Evolutionary conservation across 1,140 invertebrate genomes (phyloP).

Genomic region (Pseudomyrmex dendroicus): DNA sequence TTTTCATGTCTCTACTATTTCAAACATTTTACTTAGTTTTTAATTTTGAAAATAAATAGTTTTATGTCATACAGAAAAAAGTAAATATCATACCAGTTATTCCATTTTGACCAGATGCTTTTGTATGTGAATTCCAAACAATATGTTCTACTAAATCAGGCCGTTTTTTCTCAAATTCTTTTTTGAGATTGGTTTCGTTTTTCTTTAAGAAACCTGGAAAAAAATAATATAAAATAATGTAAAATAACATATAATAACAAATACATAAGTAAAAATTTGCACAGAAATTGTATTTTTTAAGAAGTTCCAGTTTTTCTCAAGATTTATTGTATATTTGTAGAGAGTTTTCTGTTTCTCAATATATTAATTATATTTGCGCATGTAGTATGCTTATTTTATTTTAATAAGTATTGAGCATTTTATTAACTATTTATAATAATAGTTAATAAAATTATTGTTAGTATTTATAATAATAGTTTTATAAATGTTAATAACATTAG

Average conservation of each 20-base stretch:
- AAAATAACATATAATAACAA: no score
- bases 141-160: conserved; percentile 85
- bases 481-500: no score
- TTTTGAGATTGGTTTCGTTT: conserved; percentile 85
- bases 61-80: not conserved
- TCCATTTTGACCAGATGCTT: conserved; percentile 86
- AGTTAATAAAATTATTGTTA: no score
- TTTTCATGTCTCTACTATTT: no score
- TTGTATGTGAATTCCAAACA: conserved; percentile 85
- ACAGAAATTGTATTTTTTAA: not conserved
- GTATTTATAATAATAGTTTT: not conserved
- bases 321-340: conserved; percentile 3
- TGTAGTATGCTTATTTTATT: not conserved
- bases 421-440: not conserved
- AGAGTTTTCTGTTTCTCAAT: not conserved
- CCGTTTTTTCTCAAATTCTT: conserved; percentile 85
- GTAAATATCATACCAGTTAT: conserved; percentile 79
- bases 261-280: not conserved
- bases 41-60: not conserved
- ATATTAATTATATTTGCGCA: not conserved
- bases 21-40: no score
- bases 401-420: not conserved
- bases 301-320: not conserved
- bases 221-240: conserved; percentile 6
- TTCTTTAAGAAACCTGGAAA: conserved; percentile 86